Percentiles rank a stretch among this genome's conserved stretches.
These are phyloP conservation scores for Etheostoma cragini DNA, from an alignment of 2,113 vertebrate species.

Conservation along the genomic window DNA sequence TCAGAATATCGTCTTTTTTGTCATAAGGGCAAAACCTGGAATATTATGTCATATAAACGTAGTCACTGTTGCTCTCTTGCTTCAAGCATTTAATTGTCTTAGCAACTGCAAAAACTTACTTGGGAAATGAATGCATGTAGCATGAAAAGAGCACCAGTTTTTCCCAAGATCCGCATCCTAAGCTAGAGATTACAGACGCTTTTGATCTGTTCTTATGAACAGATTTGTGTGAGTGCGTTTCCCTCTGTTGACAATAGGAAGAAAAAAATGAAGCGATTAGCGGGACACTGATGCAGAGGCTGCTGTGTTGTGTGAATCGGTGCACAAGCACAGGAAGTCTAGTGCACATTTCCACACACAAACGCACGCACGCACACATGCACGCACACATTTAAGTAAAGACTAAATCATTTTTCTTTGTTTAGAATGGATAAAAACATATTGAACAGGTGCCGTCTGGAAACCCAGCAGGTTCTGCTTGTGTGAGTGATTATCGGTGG, in stretches of 20 bases:
- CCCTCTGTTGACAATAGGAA: slow-evolving; percentile 54
- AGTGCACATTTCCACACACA: slow-evolving; percentile 29
- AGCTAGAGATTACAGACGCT: slow-evolving; percentile 69
- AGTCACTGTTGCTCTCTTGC: slow-evolving; percentile 7
- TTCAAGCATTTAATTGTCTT: slow-evolving; percentile 57
- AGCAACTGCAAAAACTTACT: slow-evolving; percentile 68
- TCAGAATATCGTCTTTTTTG: too few species aligned
- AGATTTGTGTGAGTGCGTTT: slow-evolving; percentile 67
- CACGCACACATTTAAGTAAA: slow-evolving; percentile 39
- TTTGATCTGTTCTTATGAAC: slow-evolving; percentile 72
- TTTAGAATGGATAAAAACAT: slow-evolving; percentile 21
- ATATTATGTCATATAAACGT: too few species aligned
- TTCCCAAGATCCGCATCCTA: slow-evolving; percentile 54
- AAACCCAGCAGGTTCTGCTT: slow-evolving; percentile 32
- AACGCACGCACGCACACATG: not conserved
- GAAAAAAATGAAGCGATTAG: slow-evolving; percentile 68
- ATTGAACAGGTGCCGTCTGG: slow-evolving; percentile 43
- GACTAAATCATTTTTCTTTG: slow-evolving; percentile 30
- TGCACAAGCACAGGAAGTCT: not conserved
- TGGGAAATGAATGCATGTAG: slow-evolving; percentile 54
- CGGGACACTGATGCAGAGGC: slow-evolving; percentile 45
- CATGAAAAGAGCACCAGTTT: slow-evolving; percentile 41
- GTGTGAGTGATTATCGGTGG: slow-evolving; percentile 59
- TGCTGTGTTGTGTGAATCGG: slow-evolving; percentile 39
- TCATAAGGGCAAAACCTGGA: too few species aligned